Evolutionary conservation across 1,140 invertebrate species (phyloP), one percentile per base, ranked within the genome.

Genomic region (Archegozetes longisetosus): DNA sequence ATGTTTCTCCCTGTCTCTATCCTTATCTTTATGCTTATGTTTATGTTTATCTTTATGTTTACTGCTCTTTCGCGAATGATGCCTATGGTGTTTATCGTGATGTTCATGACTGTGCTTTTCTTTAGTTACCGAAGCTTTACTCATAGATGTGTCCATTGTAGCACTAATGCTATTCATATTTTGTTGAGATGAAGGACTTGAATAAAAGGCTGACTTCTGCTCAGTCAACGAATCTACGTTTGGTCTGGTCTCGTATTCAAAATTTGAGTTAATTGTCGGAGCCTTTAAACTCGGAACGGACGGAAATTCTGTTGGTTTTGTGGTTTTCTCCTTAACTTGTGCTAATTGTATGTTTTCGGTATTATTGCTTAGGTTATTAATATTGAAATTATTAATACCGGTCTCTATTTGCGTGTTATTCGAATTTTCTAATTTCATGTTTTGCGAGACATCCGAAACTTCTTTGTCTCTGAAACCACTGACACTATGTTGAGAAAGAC

Each of bases 41-140:
- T 74, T 76, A 58, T 52, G 57, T 24, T 74, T 76, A 22, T 74
- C 68, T 56, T 78, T 77, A 55, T 80, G 61, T 24, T 63, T 40
- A 54, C 32, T n/a, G n/a, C n/a, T 40, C 17, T 40, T 40, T 9
- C 17, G 32, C 32, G 32, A 40, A 17, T 40, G 32, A 40, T 40
- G 32, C 17, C 6, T 9, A 17, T 40, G 32, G 6, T n/a, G n/a
- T n/a, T n/a, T n/a, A n/a, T 40, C 17, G 32, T 40, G 32, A 40
- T 40, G 32, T 40, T 17, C 17, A 40, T 40, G 6, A 6, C 17
- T 40, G 6, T 40, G 6, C 32, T 40, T 40, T 40, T 40, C 32
- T 40, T 40, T 40, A 40, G 6, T 6, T 17, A 40, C 32, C 32
- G 32, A 17, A 40, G 32, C 6, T 9, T 40, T 17, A 9, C 32